Conservation (phyloP, 92 coral and sea anemone genomes). For the Metridium senile region DNA sequence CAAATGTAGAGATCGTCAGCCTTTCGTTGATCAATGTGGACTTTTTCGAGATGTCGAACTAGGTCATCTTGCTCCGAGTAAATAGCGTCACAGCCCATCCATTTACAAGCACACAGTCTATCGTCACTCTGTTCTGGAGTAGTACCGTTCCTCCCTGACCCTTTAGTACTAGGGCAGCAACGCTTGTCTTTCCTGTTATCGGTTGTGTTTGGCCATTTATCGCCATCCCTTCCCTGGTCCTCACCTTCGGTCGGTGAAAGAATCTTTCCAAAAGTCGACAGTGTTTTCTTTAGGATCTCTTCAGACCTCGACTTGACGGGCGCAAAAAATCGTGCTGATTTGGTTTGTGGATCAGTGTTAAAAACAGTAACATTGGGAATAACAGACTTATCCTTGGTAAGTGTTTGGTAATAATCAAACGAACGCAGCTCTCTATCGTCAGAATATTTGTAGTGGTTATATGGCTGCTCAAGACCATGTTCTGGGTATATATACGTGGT, state of each 20-base stretch:
- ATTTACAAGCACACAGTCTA: conserved; percentile 69
- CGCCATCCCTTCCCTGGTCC: conserved; percentile 43
- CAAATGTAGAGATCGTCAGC: conserved; percentile 97
- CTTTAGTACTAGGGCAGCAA: conserved; percentile 32
- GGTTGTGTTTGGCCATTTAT: conserved; percentile 41
- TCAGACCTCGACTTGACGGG: conserved; percentile 79
- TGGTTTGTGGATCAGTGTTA: conserved; percentile 73
- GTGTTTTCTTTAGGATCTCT: conserved; percentile 81
- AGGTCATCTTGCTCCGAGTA: conserved; percentile 94
- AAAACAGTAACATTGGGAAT: conserved; percentile 88
- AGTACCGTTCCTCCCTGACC: conserved; percentile 36
- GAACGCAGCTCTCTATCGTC: conserved; percentile 46
- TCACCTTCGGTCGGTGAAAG: conserved; percentile 64
- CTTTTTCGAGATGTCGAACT: conserved; percentile 96
- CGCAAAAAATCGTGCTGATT: conserved; percentile 69
- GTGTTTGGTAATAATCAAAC: conserved; percentile 60
- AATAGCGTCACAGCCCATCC: conserved; percentile 85
- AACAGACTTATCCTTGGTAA: conserved; percentile 61
- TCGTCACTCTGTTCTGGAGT: conserved; percentile 50
- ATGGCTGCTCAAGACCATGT: conserved; percentile 1
- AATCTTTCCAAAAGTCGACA: conserved; percentile 70
- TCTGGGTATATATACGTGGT: conserved; percentile 2
- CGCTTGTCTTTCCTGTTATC: conserved; percentile 67
- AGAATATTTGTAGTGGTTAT: conserved; percentile 24
- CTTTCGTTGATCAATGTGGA: conserved; percentile 97